phyloP scores from a whole-genome alignment of 2,888 invertebrate genomes.

The Rotaria macrura region DNA sequence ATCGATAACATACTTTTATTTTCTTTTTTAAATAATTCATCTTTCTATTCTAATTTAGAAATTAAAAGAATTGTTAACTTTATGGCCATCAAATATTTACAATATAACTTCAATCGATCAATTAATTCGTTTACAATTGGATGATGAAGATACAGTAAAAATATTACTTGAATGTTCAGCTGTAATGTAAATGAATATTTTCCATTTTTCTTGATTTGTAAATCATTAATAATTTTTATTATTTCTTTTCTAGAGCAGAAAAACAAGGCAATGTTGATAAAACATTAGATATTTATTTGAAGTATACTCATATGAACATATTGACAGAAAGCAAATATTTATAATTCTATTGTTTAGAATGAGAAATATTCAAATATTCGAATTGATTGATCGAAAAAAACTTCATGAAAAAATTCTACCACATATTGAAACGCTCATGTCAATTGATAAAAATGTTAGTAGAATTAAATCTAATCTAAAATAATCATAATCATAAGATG shows the following conservation, averaged over 20 bases:
- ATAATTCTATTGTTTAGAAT: background rate
- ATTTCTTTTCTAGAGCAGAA: background rate
- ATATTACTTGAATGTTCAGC: slow-evolving; percentile 25
- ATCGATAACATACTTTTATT: too few relatives aligned
- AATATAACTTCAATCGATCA: slow-evolving; percentile 36
- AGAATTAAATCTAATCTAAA: background rate
- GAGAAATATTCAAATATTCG: background rate
- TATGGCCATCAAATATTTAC: slow-evolving; percentile 66
- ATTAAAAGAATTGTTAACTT: slow-evolving; percentile 68
- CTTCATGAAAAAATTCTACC: background rate
- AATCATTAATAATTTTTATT: background rate
- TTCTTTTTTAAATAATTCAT: too few relatives aligned
- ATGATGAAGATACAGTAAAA: slow-evolving; percentile 50
- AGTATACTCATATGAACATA: slow-evolving; percentile 52
- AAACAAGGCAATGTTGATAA: slow-evolving; percentile 68
- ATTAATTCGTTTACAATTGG: background rate
- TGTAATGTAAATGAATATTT: slow-evolving; percentile 16
- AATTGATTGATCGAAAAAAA: background rate
- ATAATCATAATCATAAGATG: too few relatives aligned
- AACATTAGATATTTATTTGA: slow-evolving; percentile 77
- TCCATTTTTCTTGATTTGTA: background rate
- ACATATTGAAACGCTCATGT: background rate
- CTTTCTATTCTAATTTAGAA: slow-evolving; percentile 56
- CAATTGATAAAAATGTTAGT: background rate
- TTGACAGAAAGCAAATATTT: background rate